Percentiles rank a stretch among this genome's conserved stretches.
These are phyloP conservation scores for Aporrectodea caliginosa DNA, from an alignment of 1,140 invertebrate species.

Conservation along the genomic window DNA sequence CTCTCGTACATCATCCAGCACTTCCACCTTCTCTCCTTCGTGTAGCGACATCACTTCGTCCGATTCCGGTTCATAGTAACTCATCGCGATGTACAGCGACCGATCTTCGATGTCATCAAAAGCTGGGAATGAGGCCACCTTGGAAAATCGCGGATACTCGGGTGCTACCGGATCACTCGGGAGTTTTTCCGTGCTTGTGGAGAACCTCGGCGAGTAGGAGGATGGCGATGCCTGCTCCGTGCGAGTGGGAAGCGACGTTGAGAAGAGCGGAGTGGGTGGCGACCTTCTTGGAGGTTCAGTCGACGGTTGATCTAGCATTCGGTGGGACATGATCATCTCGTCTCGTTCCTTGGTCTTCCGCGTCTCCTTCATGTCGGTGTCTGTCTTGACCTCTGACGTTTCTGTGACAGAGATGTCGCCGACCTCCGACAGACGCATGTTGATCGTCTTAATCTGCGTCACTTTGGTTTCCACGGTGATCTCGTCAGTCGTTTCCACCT, in stretches of 20 bases:
- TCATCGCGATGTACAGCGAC: conserved; percentile 23
- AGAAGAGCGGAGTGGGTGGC: conserved; percentile 1
- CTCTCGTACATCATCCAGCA: conserved; percentile 23
- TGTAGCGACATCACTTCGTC: conserved; percentile 34
- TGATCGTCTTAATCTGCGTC: conserved; percentile 25
- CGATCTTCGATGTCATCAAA: not conserved
- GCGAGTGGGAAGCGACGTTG: not conserved
- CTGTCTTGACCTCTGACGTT: conserved; percentile 29
- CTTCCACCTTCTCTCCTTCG: conserved; percentile 31
- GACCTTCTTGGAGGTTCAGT: not conserved
- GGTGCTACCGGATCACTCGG: not conserved
- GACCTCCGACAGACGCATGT: conserved; percentile 25
- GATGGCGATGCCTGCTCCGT: not conserved
- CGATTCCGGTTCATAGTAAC: conserved; percentile 31
- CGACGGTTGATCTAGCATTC: not conserved
- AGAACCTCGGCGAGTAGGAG: not conserved
- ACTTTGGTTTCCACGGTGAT: conserved; percentile 33
- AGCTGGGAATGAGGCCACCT: not conserved
- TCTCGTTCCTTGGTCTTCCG: conserved; percentile 30
- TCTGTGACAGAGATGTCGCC: conserved; percentile 28
- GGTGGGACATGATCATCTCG: conserved; percentile 26
- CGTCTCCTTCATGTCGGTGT: conserved; percentile 31
- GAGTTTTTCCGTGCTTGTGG: not conserved
- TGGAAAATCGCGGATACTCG: not conserved
- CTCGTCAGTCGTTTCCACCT: conserved; percentile 28